Evolutionary conservation across 1,140 invertebrate species (phyloP).

Genomic region (Vanessa tameamea): DNA sequence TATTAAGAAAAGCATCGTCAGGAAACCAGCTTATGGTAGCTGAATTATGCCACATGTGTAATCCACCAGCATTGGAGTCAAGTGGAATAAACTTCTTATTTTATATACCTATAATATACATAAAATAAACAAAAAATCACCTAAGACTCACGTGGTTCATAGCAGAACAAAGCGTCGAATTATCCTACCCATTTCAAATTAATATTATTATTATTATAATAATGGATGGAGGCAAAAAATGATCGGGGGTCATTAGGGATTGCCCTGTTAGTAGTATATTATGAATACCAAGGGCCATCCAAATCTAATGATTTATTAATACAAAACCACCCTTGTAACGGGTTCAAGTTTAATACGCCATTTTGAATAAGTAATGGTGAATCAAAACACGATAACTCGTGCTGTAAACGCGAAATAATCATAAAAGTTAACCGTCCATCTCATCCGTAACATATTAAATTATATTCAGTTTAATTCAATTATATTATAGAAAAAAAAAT

Average conservation of each 20-base stretch:
- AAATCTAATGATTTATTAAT: constrained; percentile 29
- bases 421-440: not conserved
- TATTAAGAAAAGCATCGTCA: no score
- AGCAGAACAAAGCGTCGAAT: no score
- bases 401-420: constrained; percentile 10
- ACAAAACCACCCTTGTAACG: constrained; percentile 11
- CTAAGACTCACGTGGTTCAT: no score
- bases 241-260: constrained; percentile 2
- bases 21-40: no score
- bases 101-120: no score
- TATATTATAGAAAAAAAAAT: no score
- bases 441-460: not conserved
- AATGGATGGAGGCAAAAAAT: constrained; percentile 12
- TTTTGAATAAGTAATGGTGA: constrained; percentile 33
- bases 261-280: constrained; percentile 18
- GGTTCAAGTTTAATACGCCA: constrained; percentile 26
- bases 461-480: not conserved
- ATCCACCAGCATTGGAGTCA: no score
- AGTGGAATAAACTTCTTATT: no score
- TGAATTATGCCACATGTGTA: no score
- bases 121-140: no score
- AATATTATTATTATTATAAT: not conserved
- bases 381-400: constrained; percentile 22
- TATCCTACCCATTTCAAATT: no score
- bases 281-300: constrained; percentile 12